Percentiles rank a stretch among this genome's conserved stretches.
These are phyloP conservation scores for Eretmochelys imbricata DNA, from an alignment of 2,113 vertebrate genomes.

Conservation along the genomic window DNA sequence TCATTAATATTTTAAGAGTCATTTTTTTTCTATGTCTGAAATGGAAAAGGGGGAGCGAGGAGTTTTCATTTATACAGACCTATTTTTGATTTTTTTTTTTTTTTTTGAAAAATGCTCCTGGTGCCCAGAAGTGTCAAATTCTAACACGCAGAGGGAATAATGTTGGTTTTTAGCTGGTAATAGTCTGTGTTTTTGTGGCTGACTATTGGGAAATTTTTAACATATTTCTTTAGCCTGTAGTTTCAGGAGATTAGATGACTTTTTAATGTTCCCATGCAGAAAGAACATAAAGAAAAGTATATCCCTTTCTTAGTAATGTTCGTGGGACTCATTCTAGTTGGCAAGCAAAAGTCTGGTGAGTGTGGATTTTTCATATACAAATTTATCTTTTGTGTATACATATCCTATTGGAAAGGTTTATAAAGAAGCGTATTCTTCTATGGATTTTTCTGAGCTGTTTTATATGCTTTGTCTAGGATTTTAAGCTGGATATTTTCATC, in stretches of 20 bases:
- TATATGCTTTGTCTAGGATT: rapidly evolving
- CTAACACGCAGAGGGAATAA: slow-evolving; percentile 49
- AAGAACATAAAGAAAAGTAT: neutral
- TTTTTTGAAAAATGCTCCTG: slow-evolving; percentile 36
- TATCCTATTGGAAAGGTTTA: rapidly evolving
- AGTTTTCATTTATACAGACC: neutral
- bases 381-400: neutral
- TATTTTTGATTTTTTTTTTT: slow-evolving; percentile 46
- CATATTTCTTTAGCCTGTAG: slow-evolving; percentile 35
- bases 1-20: neutral
- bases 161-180: slow-evolving; percentile 58
- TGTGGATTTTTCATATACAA: neutral
- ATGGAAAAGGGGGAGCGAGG: slow-evolving; percentile 11
- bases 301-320: neutral
- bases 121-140: slow-evolving; percentile 62
- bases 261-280: neutral
- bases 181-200: slow-evolving; percentile 60
- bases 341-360: neutral
- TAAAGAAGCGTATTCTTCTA: neutral
- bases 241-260: slow-evolving; percentile 40
- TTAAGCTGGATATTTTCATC: neutral
- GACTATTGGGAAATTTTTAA: slow-evolving; percentile 59
- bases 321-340: neutral
- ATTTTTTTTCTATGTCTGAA: neutral
- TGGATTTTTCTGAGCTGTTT: too few relatives aligned